A percentile compares a stretch with the other conserved stretches of the same genome.
These are phyloP conservation scores for Leuciscus waleckii DNA, from an alignment of 2,797 vertebrate genomes.

Conservation along the genomic window DNA sequence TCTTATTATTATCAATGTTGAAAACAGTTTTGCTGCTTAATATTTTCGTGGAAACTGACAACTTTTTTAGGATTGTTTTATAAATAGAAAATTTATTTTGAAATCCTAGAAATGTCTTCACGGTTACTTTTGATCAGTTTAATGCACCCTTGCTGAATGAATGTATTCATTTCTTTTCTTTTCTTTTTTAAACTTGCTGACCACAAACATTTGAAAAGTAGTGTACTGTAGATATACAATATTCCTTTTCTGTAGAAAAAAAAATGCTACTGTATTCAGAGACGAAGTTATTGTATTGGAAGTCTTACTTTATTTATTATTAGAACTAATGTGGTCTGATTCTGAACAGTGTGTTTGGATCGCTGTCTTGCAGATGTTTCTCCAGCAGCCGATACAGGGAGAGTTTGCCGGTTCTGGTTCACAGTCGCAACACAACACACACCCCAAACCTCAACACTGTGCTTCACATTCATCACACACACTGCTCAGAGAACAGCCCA, in stretches of 20 bases:
- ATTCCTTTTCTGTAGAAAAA: not conserved
- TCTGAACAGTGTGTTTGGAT: not conserved
- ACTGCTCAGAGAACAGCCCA: slow-evolving; percentile 75
- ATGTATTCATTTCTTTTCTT: not conserved
- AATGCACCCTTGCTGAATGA: not conserved
- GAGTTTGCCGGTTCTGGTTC: slow-evolving; percentile 72
- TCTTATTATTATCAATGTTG: not conserved
- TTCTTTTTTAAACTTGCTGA: not conserved
- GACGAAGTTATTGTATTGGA: not conserved
- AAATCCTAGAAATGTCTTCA: not conserved
- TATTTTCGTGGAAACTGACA: not conserved
- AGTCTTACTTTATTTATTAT: not conserved
- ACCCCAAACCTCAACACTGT: slow-evolving; percentile 73
- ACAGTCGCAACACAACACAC: slow-evolving; percentile 67
- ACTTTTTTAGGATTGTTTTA: too few species aligned
- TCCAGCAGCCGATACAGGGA: slow-evolving; percentile 78
- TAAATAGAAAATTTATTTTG: too few species aligned
- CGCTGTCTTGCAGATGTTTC: slow-evolving; percentile 80
- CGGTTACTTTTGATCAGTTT: not conserved
- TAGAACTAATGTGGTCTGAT: not conserved
- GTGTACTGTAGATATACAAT: not conserved
- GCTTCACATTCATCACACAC: slow-evolving; percentile 69
- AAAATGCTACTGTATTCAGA: not conserved
- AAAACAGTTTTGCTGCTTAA: not conserved
- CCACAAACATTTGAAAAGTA: not conserved